Conservation (phyloP, 2,797 vertebrate species). For the Gastrophryne carolinensis region DNA sequence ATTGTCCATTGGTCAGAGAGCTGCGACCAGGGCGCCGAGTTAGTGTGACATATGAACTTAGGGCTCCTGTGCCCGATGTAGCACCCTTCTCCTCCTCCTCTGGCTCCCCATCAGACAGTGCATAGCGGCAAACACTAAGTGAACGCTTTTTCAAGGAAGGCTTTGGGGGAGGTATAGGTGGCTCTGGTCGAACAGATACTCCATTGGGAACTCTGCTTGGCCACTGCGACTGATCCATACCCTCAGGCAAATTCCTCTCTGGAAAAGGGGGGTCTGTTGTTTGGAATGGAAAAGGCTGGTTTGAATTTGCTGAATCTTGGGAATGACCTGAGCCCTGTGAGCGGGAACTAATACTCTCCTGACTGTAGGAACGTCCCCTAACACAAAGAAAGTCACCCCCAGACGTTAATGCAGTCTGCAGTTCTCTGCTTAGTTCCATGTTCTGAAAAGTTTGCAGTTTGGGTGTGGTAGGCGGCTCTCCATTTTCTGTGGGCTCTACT, state of each 20-base stretch:
- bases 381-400: slow-evolving; percentile 64
- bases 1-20: slow-evolving; percentile 61
- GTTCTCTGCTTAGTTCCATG: slow-evolving; percentile 86
- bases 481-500: slow-evolving; percentile 69
- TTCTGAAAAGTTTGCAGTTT: slow-evolving; percentile 90
- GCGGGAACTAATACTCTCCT: slow-evolving; percentile 85
- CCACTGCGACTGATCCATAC: slow-evolving; percentile 69
- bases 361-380: slow-evolving; percentile 72
- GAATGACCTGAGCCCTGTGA: slow-evolving; percentile 87
- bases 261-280: slow-evolving; percentile 65
- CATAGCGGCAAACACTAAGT: slow-evolving; percentile 82
- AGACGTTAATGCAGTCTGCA: slow-evolving; percentile 86
- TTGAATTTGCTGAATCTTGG: slow-evolving; percentile 71
- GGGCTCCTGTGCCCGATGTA: slow-evolving; percentile 56
- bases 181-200: slow-evolving; percentile 28
- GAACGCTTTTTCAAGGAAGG: slow-evolving; percentile 74
- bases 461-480: slow-evolving; percentile 65
- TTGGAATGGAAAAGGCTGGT: slow-evolving; percentile 65
- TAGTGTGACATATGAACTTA: slow-evolving; percentile 88
- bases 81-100: slow-evolving; percentile 73
- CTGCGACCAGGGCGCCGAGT: slow-evolving; percentile 80
- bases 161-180: not conserved
- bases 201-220: not conserved
- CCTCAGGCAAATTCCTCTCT: slow-evolving; percentile 87
- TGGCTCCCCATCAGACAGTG: slow-evolving; percentile 82